Evolutionary conservation across 2,797 vertebrate species (phyloP), one percentile per base, ranked within the genome.

Genomic region (Gymnocypris eckloni): DNA sequence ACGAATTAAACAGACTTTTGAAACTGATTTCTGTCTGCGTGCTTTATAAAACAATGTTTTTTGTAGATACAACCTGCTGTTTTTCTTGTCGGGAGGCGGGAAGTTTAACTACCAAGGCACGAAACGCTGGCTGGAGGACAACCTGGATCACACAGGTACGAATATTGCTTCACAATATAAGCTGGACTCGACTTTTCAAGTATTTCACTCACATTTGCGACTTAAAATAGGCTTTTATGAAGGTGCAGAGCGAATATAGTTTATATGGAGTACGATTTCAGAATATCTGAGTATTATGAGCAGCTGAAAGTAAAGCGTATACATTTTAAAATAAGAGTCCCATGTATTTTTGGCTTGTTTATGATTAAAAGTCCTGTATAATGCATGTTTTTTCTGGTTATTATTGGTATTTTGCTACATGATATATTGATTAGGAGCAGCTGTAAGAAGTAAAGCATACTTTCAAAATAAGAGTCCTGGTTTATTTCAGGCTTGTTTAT

Each of bases 31-130:
- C 22, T 28, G 33, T 39, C 39, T 52, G 15, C 22, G 0, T 2
- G 11, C 78, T 48, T 25, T 8, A 52, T 4, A 71, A 56, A 73
- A 67, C 4, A 3, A 2, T 73, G 2, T 22, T 48, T 28, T 25
- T 16, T 92, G 64, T 83, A 99, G 98, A 92, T 99, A 98, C 91
- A 99, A 99, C 88, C 94, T 99, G 88, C 94, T 99, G 81, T 99
- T 99, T 94, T 99, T 99, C 86, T 95, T 98, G 0, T 99, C 98
- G 0, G 98, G 98, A 85, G 98, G 98, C n/a, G 98, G 98, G 22
- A 99, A 99, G 90, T 99, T 99, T 89, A 99, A 99, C 94, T 99
- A 99, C 87, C 98, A 99, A 93, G 98, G 98, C 50, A 99, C 98
- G 70, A 99, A 99, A 90, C 95, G 98, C 39, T 99, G 98, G 98